phyloP scores from a whole-genome alignment of 2,888 invertebrate genomes.

The Calephelis perditalis region DNA sequence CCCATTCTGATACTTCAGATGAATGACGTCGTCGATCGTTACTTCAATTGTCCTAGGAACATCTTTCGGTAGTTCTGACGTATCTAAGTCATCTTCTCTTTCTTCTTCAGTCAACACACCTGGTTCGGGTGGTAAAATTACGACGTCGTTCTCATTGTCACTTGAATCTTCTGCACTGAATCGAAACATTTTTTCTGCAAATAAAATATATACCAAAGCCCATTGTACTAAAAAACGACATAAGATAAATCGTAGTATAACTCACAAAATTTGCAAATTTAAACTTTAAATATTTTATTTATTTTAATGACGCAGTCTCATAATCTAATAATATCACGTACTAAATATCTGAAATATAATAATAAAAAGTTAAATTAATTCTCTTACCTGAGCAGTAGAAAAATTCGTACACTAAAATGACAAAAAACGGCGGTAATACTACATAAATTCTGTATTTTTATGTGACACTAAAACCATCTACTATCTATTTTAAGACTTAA shows the following conservation, averaged over 20 bases:
- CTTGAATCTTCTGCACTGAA: background rate
- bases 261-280: background rate
- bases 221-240: slow-evolving; percentile 1
- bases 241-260: background rate
- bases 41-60: background rate
- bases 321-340: background rate
- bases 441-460: background rate
- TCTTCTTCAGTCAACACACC: background rate
- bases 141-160: background rate
- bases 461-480: background rate
- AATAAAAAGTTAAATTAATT: background rate
- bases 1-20: no score
- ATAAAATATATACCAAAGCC: background rate
- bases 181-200: background rate
- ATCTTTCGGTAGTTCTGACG: background rate
- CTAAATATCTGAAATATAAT: background rate
- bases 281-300: background rate
- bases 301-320: background rate
- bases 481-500: background rate
- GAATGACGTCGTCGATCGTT: background rate
- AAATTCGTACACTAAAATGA: background rate
- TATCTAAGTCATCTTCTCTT: background rate
- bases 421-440: background rate
- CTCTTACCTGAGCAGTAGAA: background rate
- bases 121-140: slow-evolving; percentile 2